Base-by-base conservation (phyloP, 2,888 invertebrate genomes). In the Ephialtes manifestator region DNA sequence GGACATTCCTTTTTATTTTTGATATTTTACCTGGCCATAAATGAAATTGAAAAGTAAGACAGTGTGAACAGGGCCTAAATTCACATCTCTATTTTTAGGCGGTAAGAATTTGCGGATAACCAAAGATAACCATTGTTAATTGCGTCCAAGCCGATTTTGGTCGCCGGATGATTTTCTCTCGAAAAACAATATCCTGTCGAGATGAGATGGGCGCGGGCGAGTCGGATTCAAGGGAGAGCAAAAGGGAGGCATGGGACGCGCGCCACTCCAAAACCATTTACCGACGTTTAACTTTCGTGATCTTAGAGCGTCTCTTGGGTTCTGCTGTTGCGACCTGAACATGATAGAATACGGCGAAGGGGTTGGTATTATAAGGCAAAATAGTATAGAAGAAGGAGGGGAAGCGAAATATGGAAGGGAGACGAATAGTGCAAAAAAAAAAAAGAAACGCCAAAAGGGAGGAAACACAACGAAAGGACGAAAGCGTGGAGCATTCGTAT, bases 401-500 rank as follows among this genome's bases (percentile, higher is more conserved):
- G 68, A 72, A 48, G n/a, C 11, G 70, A 76, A 80, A 82, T 81
- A 70, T 65, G 81, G 75, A 28, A 68, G 82, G 77, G 84, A 87
- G 85, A 71, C 76, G 83, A 82, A 78, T 48, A 76, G 75, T 65
- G 68, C 18, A 71, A 51, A 82, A 65, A 60, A 53, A 68, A 53
- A 76, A 70, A 72, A 82, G 78, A 70, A 35, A 31, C 7, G 87
- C 85, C 79, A 88, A 86, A 87, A 89, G 86, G 86, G 84, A 86
- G 75, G 86, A 87, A 85, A 87, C 83, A 86, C 87, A 79, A 85
- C 86, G 88, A 87, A 88, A 87, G 89, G 88, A 88, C 87, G 88
- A 86, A 87, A 87, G 87, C 88, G 89, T 89, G 86, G 89, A 88
- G 90, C 91, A 91, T 91, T 93, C 91, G 93, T 92, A 93, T 92